Percentiles rank a stretch among this genome's conserved stretches.
Evolutionary conservation across 1,140 invertebrate genomes (phyloP).

Genomic region (Trachelipus rathkii): DNA sequence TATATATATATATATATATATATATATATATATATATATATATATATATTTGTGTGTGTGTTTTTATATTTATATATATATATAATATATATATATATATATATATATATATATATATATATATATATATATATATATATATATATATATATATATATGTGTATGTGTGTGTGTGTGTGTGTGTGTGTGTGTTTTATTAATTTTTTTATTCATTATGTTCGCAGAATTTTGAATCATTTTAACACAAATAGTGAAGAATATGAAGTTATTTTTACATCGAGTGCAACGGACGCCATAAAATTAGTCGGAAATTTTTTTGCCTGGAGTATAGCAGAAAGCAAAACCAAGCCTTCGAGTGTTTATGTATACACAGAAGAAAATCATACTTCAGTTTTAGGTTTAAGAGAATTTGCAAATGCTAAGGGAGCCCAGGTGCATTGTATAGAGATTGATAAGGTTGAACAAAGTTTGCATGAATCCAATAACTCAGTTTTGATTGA

Average conservation of each 20-base stretch:
- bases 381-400: constrained; percentile 57
- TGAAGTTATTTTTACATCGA: constrained; percentile 55
- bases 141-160: too few species aligned
- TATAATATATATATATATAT: too few species aligned
- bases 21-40: too few species aligned
- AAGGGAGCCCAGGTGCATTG: constrained; percentile 46
- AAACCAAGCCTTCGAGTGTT: neutral
- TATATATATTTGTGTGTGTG: too few species aligned
- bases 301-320: constrained; percentile 53
- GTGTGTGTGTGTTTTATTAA: neutral
- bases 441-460: constrained; percentile 44
- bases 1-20: too few species aligned
- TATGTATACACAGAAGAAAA: constrained; percentile 55
- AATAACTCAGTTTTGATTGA: neutral
- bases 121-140: too few species aligned
- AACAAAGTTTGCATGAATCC: neutral
- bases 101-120: too few species aligned
- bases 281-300: constrained; percentile 54
- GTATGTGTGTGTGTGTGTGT: neutral
- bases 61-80: too few species aligned
- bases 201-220: constrained; percentile 21
- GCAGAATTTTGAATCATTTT: constrained; percentile 53
- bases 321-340: constrained; percentile 32
- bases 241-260: constrained; percentile 53
- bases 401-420: constrained; percentile 50